Evolutionary conservation across 2,888 invertebrate species (phyloP), one percentile per base, ranked within the genome.

Genomic region (Cephus spinipes): DNA sequence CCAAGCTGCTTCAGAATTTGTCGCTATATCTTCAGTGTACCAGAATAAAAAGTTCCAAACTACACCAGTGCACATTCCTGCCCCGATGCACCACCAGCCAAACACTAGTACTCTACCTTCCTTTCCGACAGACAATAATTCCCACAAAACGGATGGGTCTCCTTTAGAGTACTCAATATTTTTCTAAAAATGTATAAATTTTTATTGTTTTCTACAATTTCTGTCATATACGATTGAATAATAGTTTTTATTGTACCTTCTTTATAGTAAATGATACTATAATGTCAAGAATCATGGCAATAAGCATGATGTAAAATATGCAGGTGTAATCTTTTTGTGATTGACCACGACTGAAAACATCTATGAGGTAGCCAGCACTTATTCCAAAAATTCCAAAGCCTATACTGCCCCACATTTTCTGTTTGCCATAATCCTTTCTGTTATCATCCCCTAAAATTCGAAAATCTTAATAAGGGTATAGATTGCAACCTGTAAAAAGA

Each of bases 41-140:
- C 97, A 97, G 89, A 97, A 97, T 0, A 98, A 92, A 89, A 97
- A 98, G 85, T 97, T 95, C 96, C 98, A 98, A 33, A 97, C 92
- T 0, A 97, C 92, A 0, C 96, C 97, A 0, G 97, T 97, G 85
- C 97, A 95, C 83, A 97, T 93, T 0, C 98, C 98, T 33, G 97
- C 95, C 1, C 94, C 94, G 80, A 97, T 94, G 78, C 97, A 96
- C 95, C 97, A 97, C 31, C 96, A 80, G 78, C 96, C 93, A 89
- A 97, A 98, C 1, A 96, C 92, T 11, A 96, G 89, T 31, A 97
- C 87, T 78, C 89, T 85, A 73, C 89, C 85, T 76, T 91, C 89
- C 81, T 82, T 86, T 78, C 81, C 83, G 11, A 91, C 83, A 23
- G 82, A 81, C 79, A 86, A 79, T 36, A 91, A 68, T 79, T 91